Conservation (phyloP, 2,888 invertebrate species). For the Hydroisotoma schaefferi region DNA sequence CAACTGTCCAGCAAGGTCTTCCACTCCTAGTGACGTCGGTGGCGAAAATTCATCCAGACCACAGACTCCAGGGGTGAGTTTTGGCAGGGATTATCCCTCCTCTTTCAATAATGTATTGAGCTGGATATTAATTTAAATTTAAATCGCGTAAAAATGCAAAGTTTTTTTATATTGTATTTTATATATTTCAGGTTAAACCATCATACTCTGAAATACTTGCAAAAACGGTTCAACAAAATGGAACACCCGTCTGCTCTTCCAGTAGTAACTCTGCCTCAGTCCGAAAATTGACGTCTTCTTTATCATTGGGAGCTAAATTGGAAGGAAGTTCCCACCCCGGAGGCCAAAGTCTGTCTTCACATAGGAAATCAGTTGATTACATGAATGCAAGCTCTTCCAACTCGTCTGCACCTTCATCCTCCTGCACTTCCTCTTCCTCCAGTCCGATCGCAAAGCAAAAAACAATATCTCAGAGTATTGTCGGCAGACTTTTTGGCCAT, state of each 20-base stretch:
- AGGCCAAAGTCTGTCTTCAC: not conserved
- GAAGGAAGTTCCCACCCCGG: slow-evolving; percentile 14
- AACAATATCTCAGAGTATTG: slow-evolving; percentile 7
- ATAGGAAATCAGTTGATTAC: slow-evolving; percentile 36
- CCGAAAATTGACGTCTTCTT: slow-evolving; percentile 32
- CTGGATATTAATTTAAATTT: slow-evolving; percentile 4
- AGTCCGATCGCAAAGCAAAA: slow-evolving; percentile 41
- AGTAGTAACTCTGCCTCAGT: slow-evolving; percentile 6
- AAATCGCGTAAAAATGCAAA: not conserved
- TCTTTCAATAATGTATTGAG: not conserved
- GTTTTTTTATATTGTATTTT: not conserved
- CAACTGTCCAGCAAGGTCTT: slow-evolving; percentile 14
- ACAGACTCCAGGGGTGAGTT: slow-evolving; percentile 37
- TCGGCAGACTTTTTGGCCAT: slow-evolving; percentile 15
- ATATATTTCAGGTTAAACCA: slow-evolving; percentile 40
- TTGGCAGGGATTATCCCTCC: not conserved
- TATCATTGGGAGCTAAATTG: slow-evolving; percentile 27
- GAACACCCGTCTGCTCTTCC: slow-evolving; percentile 4
- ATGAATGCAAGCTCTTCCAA: slow-evolving; percentile 27
- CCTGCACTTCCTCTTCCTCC: slow-evolving; percentile 40
- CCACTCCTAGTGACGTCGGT: slow-evolving; percentile 35
- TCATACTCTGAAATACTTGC: slow-evolving; percentile 45
- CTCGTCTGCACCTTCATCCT: slow-evolving; percentile 40
- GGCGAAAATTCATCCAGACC: slow-evolving; percentile 34
- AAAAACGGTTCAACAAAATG: slow-evolving; percentile 30